These are phyloP conservation scores for Drosophila austrosaltans DNA, from an alignment of 2,888 invertebrate species.

Conservation along the genomic window DNA sequence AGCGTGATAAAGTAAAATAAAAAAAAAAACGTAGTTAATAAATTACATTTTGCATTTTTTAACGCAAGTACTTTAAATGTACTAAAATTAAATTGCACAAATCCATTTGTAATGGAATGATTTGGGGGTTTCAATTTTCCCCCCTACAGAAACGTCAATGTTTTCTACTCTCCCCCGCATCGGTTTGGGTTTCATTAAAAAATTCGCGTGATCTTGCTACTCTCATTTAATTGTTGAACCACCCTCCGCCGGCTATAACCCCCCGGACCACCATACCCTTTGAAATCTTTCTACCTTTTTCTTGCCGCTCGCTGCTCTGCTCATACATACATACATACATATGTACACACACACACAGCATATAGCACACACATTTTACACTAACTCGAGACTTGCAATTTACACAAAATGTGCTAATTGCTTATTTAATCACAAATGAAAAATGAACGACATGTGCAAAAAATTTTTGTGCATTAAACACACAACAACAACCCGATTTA, in stretches of 20 bases:
- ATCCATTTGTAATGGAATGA: not conserved
- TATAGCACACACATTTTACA: slow-evolving; percentile 7
- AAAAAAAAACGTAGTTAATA: not conserved
- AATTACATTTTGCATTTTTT: not conserved
- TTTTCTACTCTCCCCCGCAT: not conserved
- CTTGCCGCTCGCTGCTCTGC: not conserved
- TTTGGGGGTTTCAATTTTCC: not conserved
- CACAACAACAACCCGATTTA: slow-evolving; percentile 9
- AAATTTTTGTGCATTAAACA: slow-evolving; percentile 41
- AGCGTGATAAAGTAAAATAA: too few relatives aligned
- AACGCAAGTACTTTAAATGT: too few relatives aligned
- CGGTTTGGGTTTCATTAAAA: slow-evolving; percentile 3
- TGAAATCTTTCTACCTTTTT: not conserved
- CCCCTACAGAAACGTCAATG: too few relatives aligned
- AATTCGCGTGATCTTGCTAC: slow-evolving; percentile 21
- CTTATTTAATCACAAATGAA: slow-evolving; percentile 47
- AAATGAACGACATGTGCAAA: slow-evolving; percentile 60
- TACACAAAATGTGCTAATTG: slow-evolving; percentile 50
- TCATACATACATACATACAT: not conserved
- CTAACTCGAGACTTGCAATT: slow-evolving; percentile 21
- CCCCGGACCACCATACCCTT: not conserved
- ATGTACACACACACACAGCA: not conserved
- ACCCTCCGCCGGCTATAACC: not conserved
- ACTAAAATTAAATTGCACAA: too few relatives aligned
- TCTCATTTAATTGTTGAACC: slow-evolving; percentile 15